Percentiles rank a stretch among this genome's conserved stretches.
Conservation (phyloP, 2,888 invertebrate species). For the Philaethria dido region DNA sequence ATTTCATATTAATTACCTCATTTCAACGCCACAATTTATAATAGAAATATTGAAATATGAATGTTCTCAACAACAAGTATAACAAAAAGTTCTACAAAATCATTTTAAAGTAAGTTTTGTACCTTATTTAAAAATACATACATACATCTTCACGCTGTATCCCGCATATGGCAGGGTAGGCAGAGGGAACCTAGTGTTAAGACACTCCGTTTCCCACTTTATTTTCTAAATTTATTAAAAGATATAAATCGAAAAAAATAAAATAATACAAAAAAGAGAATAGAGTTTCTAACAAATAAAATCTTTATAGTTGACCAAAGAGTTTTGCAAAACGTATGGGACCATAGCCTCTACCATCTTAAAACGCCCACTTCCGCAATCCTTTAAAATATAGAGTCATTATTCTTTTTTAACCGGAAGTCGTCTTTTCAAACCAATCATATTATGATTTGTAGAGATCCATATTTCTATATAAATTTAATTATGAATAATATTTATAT, state of each 20-base stretch:
- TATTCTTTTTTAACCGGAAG: conserved; percentile 25
- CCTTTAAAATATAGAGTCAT: conserved; percentile 26
- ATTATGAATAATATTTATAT: not conserved
- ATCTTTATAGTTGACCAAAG: not conserved
- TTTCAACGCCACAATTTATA: too few relatives aligned
- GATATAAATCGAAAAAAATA: too few relatives aligned
- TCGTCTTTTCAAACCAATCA: conserved; percentile 19
- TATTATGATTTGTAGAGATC: conserved; percentile 17
- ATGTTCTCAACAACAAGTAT: too few relatives aligned
- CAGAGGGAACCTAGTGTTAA: too few relatives aligned
- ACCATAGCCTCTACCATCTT: conserved; percentile 8
- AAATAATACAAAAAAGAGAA: conserved; percentile 5
- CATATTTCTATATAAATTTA: conserved; percentile 8
- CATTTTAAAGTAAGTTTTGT: not conserved
- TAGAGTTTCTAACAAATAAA: conserved; percentile 7
- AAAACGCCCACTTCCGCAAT: conserved; percentile 29
- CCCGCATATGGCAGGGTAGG: too few relatives aligned
- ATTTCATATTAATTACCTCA: too few relatives aligned
- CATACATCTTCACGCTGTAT: too few relatives aligned
- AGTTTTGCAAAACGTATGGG: conserved; percentile 9
- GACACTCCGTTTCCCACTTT: too few relatives aligned
- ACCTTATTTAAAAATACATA: not conserved
- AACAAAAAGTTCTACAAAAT: not conserved
- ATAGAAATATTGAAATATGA: too few relatives aligned
- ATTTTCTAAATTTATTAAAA: too few relatives aligned